Conservation (phyloP, 1,140 invertebrate genomes). For the Drosophila sp. region DNA sequence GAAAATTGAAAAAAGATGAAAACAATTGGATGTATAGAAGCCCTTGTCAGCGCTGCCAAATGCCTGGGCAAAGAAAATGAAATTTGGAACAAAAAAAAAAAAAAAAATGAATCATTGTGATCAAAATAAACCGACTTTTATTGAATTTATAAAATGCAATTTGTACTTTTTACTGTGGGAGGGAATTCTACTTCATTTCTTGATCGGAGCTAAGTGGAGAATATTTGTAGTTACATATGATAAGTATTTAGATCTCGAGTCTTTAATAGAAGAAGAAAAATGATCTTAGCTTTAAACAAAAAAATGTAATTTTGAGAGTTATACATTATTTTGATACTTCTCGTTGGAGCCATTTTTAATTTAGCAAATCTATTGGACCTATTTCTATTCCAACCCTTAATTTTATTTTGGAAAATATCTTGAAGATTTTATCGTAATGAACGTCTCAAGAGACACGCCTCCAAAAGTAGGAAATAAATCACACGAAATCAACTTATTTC, state of each 20-base stretch:
- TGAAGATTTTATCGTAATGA: not conserved
- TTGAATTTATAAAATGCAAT: constrained; percentile 59
- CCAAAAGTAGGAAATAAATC: constrained; percentile 1
- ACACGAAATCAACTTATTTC: constrained; percentile 2
- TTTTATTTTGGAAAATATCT: not conserved
- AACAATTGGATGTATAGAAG: constrained; percentile 38
- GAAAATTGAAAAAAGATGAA: constrained; percentile 17
- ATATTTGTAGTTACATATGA: no score
- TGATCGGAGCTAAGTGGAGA: no score
- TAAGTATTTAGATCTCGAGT: no score
- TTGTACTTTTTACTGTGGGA: not conserved
- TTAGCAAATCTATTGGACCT: not conserved
- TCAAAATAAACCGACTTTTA: constrained; percentile 80
- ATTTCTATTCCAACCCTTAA: not conserved
- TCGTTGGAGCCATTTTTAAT: not conserved
- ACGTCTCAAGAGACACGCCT: not conserved
- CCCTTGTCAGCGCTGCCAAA: constrained; percentile 77
- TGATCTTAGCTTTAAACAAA: no score
- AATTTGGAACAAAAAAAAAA: constrained; percentile 64
- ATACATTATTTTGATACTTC: no score
- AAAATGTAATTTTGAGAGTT: no score
- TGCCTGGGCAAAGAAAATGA: constrained; percentile 71
- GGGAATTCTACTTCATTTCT: no score
- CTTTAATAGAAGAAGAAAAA: no score
- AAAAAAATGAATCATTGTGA: constrained; percentile 75